These are phyloP conservation scores for Glossosoma conforme DNA, from an alignment of 1,140 invertebrate species.

Conservation along the genomic window DNA sequence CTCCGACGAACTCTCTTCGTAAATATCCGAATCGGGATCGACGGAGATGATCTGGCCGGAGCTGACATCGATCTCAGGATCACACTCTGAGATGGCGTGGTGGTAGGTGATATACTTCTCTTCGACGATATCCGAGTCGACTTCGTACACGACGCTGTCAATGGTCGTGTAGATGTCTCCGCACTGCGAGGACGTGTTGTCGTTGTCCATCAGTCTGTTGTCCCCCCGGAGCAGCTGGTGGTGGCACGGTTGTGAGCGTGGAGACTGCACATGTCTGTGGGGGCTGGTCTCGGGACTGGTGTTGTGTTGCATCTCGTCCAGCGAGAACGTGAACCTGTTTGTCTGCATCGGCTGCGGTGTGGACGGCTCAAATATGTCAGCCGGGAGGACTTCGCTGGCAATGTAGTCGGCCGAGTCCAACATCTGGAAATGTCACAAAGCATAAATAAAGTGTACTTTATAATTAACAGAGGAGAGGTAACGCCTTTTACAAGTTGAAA, in stretches of 20 bases:
- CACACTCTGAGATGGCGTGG: slow-evolving; percentile 6
- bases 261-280: not conserved
- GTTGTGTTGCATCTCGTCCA: slow-evolving; percentile 3
- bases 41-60: slow-evolving; percentile 14
- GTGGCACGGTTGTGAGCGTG: not conserved
- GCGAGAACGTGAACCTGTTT: slow-evolving; percentile 15
- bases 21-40: slow-evolving; percentile 11
- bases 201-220: slow-evolving; percentile 28
- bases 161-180: slow-evolving; percentile 7
- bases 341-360: slow-evolving; percentile 11
- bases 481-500: no score
- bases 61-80: not conserved
- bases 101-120: slow-evolving; percentile 10
- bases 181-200: slow-evolving; percentile 11
- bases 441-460: no score
- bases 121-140: slow-evolving; percentile 2
- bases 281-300: not conserved
- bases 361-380: slow-evolving; percentile 9
- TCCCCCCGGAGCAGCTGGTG: slow-evolving; percentile 12
- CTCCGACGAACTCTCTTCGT: not conserved
- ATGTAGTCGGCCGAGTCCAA: slow-evolving; percentile 15
- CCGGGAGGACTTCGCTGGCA: not conserved
- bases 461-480: no score
- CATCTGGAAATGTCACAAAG: slow-evolving; percentile 14
- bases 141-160: slow-evolving; percentile 9